Conservation (phyloP, 2,888 invertebrate species). For the Morpho deidamia region DNA sequence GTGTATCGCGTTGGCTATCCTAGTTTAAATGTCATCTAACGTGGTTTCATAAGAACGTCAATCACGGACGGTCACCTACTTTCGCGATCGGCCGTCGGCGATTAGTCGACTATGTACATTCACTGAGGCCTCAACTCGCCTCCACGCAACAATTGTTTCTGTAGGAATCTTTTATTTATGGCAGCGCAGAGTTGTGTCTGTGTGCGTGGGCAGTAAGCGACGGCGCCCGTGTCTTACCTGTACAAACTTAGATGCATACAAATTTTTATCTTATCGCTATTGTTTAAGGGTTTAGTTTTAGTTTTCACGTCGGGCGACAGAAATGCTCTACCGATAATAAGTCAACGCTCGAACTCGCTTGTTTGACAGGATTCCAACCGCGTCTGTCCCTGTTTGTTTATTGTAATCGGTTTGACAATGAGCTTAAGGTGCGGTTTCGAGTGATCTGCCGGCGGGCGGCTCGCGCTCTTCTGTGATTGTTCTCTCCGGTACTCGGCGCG, state of each 20-base stretch:
- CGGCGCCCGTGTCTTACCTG: slow-evolving; percentile 75
- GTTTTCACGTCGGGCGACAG: slow-evolving; percentile 38
- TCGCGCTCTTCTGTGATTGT: slow-evolving; percentile 46
- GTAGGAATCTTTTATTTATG: slow-evolving; percentile 79
- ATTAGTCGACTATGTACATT: slow-evolving; percentile 69
- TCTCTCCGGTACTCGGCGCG: slow-evolving; percentile 62
- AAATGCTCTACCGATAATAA: slow-evolving; percentile 77
- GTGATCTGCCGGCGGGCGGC: slow-evolving; percentile 73
- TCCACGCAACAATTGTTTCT: slow-evolving; percentile 79
- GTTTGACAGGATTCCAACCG: slow-evolving; percentile 79
- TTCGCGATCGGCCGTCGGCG: slow-evolving; percentile 74
- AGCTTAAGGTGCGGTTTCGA: slow-evolving; percentile 79
- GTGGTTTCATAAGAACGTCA: slow-evolving; percentile 74
- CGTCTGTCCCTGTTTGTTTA: slow-evolving; percentile 78
- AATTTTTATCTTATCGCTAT: slow-evolving; percentile 33
- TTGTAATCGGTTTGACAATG: slow-evolving; percentile 79
- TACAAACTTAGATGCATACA: slow-evolving; percentile 27
- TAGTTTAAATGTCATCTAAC: slow-evolving; percentile 76
- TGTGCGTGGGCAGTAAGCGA: slow-evolving; percentile 62
- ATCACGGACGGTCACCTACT: slow-evolving; percentile 77
- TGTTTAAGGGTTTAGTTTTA: slow-evolving; percentile 36
- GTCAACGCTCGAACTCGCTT: slow-evolving; percentile 78
- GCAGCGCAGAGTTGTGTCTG: slow-evolving; percentile 55
- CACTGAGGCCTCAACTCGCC: slow-evolving; percentile 72
- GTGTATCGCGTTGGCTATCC: slow-evolving; percentile 53